Evolutionary conservation across 2,113 vertebrate genomes (phyloP).

Genomic region (Mixornis gularis): DNA sequence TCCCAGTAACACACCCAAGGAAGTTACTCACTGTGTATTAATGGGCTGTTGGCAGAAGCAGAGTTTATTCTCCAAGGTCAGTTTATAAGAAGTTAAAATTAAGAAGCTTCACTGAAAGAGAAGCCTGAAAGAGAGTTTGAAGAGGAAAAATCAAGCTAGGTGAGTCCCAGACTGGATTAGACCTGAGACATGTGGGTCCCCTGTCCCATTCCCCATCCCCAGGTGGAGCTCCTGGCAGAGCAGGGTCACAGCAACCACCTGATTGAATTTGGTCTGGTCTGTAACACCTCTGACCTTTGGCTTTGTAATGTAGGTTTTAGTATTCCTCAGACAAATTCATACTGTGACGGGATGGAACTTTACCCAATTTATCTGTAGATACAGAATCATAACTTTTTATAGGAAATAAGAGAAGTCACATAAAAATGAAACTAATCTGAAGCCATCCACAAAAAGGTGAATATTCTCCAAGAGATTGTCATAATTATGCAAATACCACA

Average conservation of each 20-base stretch:
- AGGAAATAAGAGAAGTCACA: not conserved
- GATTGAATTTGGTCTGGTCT: not conserved
- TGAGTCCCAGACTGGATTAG: not conserved
- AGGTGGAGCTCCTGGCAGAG: not conserved
- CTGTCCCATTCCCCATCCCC: not conserved
- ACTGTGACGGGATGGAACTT: not conserved
- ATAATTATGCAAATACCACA: not conserved
- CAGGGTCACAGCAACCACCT: not conserved
- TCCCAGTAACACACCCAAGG: not conserved
- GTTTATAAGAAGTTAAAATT: not conserved
- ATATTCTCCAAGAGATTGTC: rapidly evolving
- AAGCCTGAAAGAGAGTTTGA: not conserved
- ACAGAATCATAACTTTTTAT: not conserved
- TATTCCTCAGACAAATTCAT: not conserved
- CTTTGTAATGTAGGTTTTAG: not conserved
- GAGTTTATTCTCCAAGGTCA: not conserved
- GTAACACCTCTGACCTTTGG: not conserved
- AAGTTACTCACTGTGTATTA: not conserved
- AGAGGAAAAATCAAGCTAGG: not conserved
- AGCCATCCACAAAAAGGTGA: not conserved
- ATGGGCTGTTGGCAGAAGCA: not conserved
- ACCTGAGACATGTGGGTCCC: not conserved
- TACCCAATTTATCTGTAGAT: not conserved
- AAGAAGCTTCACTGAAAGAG: not conserved
- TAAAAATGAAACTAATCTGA: not conserved